Base-by-base conservation (phyloP, 2,888 invertebrate species). In the Hyalella azteca region DNA sequence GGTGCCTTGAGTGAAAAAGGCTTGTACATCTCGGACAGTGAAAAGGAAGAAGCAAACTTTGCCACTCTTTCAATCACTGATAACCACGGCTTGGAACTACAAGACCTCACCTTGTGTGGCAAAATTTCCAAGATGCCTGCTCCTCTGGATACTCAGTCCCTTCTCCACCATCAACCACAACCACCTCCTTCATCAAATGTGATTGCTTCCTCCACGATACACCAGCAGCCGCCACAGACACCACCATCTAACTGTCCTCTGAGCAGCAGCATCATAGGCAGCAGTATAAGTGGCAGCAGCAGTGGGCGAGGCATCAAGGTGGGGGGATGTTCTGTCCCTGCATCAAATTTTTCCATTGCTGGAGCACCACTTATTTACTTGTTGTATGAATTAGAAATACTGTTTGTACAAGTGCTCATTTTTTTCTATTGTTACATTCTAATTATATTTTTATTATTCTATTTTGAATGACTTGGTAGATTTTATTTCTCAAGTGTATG, bases 211-310 rank as follows among this genome's bases (percentile, higher is more conserved):
- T 54, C 54, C 9, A 22, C 26, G 9, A 22, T 26, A 29, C 26
- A n/a, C 7, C 26, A 54, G 26, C 54, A 22, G 11, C 66, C 66
- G 7, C 66, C 66, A 5, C 66, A 66, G n/a, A 66, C 66, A 2
- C 66, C 66, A 15, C 36, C 66, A 11, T 66, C 66, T 66, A 66
- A 66, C 39, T 66, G 66, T 15, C 66, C 66, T 66, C 66, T 66
- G 15, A 66, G 66, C 36, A 66, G 66, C 39, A 66, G 66, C 66
- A 66, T 36, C 36, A 36, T 66, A 19, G 66, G 66, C 13, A 36
- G 66, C 39, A 36, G 11, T 9, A 15, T 9, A 15, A 15, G 45
- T 15, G 15, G 29, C 36, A 66, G 66, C 36, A 36, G 59, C 59
- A 66, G 66, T 36, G 36, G 36, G 19, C 36, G 66, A 36, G 66